Base-by-base conservation (phyloP, 2,888 invertebrate genomes). In the Apodemia duryi region DNA sequence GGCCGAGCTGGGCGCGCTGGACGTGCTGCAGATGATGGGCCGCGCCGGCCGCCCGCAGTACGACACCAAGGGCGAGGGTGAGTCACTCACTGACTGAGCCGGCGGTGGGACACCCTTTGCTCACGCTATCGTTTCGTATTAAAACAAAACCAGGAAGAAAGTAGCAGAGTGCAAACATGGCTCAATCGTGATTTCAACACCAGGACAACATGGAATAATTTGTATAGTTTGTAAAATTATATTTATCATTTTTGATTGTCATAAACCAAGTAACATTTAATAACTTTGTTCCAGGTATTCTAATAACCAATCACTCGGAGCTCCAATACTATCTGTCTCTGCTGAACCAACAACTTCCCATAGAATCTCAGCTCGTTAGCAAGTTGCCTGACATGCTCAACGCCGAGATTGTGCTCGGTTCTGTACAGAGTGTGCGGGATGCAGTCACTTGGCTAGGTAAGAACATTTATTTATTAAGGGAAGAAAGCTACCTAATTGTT, bases 231-330 rank as follows among this genome's bases (percentile, higher is more conserved):
- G 21, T 21, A 21, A 21, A 21, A n/a, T n/a, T n/a, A n/a, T 21
- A 21, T 21, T 21, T 21, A 21, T 21, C 21, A 21, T 21, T 21
- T 21, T 21, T 21, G 21, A 21, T 1, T 21, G 21, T 1, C 21
- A 21, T 21, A 21, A 21, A 21, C 21, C 21, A 21, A 21, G 21
- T 21, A 21, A 21, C 21, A 21, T 21, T 21, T 21, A 21, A 21
- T 21, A 21, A 13, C 41, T n/a, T 21, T 62, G 2, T 52, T 29
- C 0, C 80, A 92, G 92, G 99, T 67, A 99, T 99, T 77, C 93
- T 99, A 49, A 98, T 99, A 65, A 99, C 99, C 0, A 99, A 99
- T 84, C 99, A 99, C 90, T 98, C 98, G 70, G 99, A 99, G 86
- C 94, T 99, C 9, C 99, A 99, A 77, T 99, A 98, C 88, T 99